These are phyloP conservation scores for Noctilio leporinus DNA, from an alignment of 2,113 vertebrate genomes.

Conservation along the genomic window DNA sequence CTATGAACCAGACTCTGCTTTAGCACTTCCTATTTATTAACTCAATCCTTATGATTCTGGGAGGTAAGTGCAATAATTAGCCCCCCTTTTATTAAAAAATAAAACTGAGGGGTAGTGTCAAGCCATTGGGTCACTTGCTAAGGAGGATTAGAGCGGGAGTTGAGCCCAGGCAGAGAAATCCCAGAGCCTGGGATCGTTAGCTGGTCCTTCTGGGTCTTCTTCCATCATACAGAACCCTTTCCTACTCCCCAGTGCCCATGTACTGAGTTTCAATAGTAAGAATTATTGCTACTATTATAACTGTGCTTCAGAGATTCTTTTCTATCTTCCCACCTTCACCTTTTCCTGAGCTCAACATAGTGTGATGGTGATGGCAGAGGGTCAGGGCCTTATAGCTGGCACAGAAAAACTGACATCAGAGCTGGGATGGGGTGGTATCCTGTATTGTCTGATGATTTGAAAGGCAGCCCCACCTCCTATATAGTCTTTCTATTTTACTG, in stretches of 20 bases:
- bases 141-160: not conserved
- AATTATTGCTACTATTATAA: not conserved
- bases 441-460: not conserved
- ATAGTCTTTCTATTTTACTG: not conserved
- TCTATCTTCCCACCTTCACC: not conserved
- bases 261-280: not conserved
- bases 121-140: not conserved
- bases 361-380: rapidly evolving
- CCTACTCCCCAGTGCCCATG: no score
- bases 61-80: not conserved
- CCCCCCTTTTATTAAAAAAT: not conserved
- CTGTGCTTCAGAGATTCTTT: not conserved
- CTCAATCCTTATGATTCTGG: not conserved
- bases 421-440: not conserved
- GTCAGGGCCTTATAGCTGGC: not conserved
- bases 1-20: rapidly evolving
- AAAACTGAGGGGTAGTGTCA: not conserved
- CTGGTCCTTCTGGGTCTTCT: not conserved
- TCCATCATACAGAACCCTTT: not conserved
- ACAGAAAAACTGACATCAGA: not conserved
- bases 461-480: not conserved
- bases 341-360: not conserved
- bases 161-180: rapidly evolving
- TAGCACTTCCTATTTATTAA: not conserved
- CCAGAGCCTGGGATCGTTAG: not conserved